Conservation (phyloP, 2,113 vertebrate genomes). For the Lepidothrix coronata region DNA sequence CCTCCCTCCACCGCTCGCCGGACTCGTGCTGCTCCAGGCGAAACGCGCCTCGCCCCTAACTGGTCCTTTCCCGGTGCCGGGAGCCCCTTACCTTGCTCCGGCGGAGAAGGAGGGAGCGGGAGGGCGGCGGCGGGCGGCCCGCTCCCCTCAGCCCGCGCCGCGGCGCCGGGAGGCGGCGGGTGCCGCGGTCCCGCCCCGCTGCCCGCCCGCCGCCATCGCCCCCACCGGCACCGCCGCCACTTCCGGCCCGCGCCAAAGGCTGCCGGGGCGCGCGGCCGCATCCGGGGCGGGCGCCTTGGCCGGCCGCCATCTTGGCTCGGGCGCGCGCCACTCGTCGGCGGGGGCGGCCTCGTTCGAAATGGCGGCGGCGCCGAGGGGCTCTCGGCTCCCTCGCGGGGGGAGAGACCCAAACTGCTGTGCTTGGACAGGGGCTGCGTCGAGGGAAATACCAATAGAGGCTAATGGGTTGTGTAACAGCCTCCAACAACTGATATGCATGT, state of each 20-base stretch:
- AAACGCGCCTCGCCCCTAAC: too few relatives aligned
- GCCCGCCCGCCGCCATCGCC: not conserved
- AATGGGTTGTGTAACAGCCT: not conserved
- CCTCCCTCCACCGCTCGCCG: not conserved
- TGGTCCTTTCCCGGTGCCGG: not conserved
- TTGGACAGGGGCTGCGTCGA: rapidly evolving
- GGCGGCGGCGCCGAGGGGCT: not conserved
- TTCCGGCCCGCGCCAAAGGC: not conserved
- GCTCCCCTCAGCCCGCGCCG: constrained; percentile 46
- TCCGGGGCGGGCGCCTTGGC: not conserved
- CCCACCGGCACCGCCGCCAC: not conserved
- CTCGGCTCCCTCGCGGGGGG: rapidly evolving
- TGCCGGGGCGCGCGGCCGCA: not conserved
- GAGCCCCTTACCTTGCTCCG: constrained; percentile 14
- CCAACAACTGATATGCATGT: rapidly evolving
- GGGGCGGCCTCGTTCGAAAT: not conserved
- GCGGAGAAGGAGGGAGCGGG: constrained; percentile 51
- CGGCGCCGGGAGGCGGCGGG: not conserved
- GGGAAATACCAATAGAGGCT: too few relatives aligned
- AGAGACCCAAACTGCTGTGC: rapidly evolving
- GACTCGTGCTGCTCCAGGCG: rapidly evolving
- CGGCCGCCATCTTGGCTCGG: not conserved
- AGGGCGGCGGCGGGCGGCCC: constrained; percentile 12
- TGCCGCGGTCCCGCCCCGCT: not conserved
- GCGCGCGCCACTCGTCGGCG: not conserved